Evolutionary conservation across 2,888 invertebrate genomes (phyloP).

Genomic region (Chymomyza procnemis): DNA sequence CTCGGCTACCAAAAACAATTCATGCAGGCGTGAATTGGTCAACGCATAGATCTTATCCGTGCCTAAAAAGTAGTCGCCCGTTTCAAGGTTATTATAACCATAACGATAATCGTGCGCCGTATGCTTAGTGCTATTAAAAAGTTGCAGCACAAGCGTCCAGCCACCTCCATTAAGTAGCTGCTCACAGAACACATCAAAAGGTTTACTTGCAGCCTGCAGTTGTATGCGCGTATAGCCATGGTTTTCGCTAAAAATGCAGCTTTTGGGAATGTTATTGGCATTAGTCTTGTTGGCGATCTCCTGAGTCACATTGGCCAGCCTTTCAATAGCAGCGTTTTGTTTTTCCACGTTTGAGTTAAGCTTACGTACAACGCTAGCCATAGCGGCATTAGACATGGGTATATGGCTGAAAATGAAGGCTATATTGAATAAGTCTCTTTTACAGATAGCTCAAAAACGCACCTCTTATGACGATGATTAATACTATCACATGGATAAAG

Average conservation of each 20-base stretch:
- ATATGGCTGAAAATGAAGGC: too few relatives aligned
- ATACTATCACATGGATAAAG: too few relatives aligned
- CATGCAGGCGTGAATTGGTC: constrained; percentile 26
- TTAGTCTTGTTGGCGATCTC: neutral
- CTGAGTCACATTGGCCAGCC: constrained; percentile 21
- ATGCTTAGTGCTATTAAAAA: constrained; percentile 23
- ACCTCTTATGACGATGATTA: too few relatives aligned
- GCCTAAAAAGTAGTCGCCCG: constrained; percentile 29
- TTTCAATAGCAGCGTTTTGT: constrained; percentile 14
- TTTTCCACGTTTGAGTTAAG: constrained; percentile 20
- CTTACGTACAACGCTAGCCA: constrained; percentile 18
- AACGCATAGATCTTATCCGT: constrained; percentile 29
- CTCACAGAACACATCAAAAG: constrained; percentile 29
- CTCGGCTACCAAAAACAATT: constrained; percentile 29
- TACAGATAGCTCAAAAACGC: too few relatives aligned
- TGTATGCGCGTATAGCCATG: constrained; percentile 27
- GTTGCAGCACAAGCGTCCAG: constrained; percentile 26
- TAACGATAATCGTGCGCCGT: constrained; percentile 20
- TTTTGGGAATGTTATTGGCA: neutral
- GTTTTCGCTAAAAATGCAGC: constrained; percentile 22
- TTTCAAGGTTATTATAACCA: constrained; percentile 23
- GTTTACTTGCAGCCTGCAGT: constrained; percentile 18
- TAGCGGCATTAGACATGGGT: neutral
- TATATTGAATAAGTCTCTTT: too few relatives aligned
- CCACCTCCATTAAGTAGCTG: constrained; percentile 22